Evolutionary conservation across 2,797 vertebrate species (phyloP), one percentile per base, ranked within the genome.

Genomic region (Fringilla coelebs): DNA sequence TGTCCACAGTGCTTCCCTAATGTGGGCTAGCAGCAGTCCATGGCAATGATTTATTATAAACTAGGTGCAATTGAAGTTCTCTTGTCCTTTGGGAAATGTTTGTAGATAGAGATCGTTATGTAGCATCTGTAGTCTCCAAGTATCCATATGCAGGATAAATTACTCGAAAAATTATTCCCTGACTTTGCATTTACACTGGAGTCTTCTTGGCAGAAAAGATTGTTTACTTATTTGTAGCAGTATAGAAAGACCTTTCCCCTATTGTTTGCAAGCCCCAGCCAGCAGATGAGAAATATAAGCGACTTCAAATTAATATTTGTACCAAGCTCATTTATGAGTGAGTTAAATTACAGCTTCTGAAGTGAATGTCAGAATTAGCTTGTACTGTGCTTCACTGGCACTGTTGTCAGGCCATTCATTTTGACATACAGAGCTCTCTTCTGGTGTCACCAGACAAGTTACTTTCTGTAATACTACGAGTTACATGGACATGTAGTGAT

Each of bases 91-190:
- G 72, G 82, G 82, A 85, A 89, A 77, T 79, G 49, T 34, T 77
- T 85, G 57, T 36, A 73, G 75, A 34, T 51, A 85, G 68, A 91
- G 32, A 74, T 60, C 0, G 1, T 74, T 88, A 24, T 55, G 40
- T 65, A 89, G 94, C 72, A 92, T 92, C 88, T 91, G 82, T 73
- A 94, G 85, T 58, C 89, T 91, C 68, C 62, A 85, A 94, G 67
- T 48, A 88, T 74, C 77, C 94, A 94, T 89, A 89, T 79, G 85
- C 75, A 70, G 25, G 72, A 88, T 52, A 68, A 89, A 95, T 96
- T 88, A 95, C 80, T 81, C 0, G 2, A 86, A 86, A 94, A 95
- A 84, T 84, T 78, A 88, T 92, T 88, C 84, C 80, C 73, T 73
- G 46, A 68, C 38, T 90, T 76, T 75, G 45, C 85, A 73, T 94